Evolutionary conservation across 2,113 vertebrate species (phyloP).

Genomic region (Apodemus sylvaticus): DNA sequence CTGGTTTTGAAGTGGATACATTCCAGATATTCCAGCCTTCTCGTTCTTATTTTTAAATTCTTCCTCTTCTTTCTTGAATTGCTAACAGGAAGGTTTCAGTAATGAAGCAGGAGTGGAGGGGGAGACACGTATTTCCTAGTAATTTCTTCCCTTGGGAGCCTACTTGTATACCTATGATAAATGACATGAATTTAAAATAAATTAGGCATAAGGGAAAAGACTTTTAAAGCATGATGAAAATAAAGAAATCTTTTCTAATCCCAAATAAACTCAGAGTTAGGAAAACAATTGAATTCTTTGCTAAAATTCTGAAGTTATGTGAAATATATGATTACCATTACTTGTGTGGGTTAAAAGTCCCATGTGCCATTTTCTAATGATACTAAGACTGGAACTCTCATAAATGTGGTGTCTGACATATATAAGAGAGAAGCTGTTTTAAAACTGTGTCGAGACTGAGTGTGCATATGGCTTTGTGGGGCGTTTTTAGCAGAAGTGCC

Average conservation of each 20-base stretch:
- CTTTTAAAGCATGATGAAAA: background rate
- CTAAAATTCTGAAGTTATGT: conserved; percentile 5
- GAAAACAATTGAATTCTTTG: conserved; percentile 20
- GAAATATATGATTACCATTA: background rate
- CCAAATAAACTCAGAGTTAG: background rate
- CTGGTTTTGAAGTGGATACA: background rate
- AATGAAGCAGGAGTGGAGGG: background rate
- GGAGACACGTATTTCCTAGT: background rate
- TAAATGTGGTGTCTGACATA: background rate
- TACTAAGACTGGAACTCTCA: background rate
- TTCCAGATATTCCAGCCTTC: background rate
- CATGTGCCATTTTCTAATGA: background rate
- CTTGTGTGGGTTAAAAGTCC: background rate
- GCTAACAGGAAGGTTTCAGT: background rate
- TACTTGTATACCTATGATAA: conserved; percentile 5
- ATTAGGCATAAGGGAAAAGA: background rate
- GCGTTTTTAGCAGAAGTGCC: background rate
- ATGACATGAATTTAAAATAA: conserved; percentile 33
- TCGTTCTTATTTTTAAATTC: background rate
- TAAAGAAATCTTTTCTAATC: background rate
- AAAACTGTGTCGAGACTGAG: background rate
- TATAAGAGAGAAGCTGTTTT: background rate
- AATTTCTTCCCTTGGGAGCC: background rate
- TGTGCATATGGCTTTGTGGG: background rate
- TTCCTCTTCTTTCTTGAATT: background rate